phyloP scores from a whole-genome alignment of 1,140 invertebrate species.

The Parapsyche elsis region DNA sequence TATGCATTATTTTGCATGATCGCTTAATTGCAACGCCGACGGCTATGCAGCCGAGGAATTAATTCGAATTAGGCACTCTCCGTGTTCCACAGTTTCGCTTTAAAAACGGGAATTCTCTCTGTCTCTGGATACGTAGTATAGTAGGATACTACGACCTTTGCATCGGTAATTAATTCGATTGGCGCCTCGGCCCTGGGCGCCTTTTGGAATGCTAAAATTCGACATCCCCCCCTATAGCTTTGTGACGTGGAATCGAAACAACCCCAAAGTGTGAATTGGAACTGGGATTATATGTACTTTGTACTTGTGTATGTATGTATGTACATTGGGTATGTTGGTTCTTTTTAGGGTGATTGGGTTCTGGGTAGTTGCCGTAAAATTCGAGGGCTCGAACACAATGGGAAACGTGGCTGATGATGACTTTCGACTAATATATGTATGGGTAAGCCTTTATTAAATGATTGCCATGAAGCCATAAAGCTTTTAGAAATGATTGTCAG shows the following conservation, averaged over 20 bases:
- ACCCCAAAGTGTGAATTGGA: constrained; percentile 34
- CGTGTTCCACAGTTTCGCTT: not conserved
- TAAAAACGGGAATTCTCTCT: too few species aligned
- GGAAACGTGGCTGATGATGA: too few species aligned
- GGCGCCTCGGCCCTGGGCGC: constrained; percentile 37
- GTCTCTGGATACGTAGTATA: not conserved
- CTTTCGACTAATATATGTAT: too few species aligned
- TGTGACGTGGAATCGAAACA: constrained; percentile 50
- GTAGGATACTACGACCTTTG: constrained; percentile 45
- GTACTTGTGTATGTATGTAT: not conserved
- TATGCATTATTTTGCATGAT: constrained; percentile 26
- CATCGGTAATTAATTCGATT: constrained; percentile 56
- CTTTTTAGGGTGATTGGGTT: not conserved
- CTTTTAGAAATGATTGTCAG: too few species aligned
- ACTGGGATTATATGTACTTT: constrained; percentile 1
- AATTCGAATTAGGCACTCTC: not conserved
- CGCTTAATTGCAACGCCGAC: constrained; percentile 12
- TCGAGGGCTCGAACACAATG: not conserved
- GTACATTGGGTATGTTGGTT: too few species aligned
- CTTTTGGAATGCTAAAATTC: constrained; percentile 45
- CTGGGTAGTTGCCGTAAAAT: not conserved
- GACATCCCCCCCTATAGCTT: constrained; percentile 9
- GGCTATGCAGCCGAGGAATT: not conserved
- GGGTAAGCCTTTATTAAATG: too few species aligned
- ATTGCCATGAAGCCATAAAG: too few species aligned